Conservation (phyloP, 2,113 vertebrate genomes). For the Oreochromis aureus region DNA sequence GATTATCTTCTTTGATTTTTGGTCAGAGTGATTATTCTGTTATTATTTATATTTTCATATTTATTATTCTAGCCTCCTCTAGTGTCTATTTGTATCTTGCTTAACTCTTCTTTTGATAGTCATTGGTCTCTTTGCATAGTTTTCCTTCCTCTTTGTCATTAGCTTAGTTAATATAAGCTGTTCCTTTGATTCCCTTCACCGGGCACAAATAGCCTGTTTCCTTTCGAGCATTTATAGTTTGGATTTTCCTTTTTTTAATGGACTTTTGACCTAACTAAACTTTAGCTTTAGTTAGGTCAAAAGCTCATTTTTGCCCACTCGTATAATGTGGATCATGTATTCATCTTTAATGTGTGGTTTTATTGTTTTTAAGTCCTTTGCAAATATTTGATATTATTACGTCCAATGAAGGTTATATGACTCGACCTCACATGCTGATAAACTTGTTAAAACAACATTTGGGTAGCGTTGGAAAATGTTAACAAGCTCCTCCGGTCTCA, state of each 20-base stretch:
- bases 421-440: not conserved
- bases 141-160: not conserved
- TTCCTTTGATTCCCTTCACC: not conserved
- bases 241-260: not conserved
- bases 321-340: accelerated
- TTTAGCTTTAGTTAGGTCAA: not conserved
- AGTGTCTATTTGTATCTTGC: not conserved
- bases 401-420: not conserved
- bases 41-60: not conserved
- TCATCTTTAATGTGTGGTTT: not conserved
- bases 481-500: not conserved
- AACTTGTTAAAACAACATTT: not conserved
- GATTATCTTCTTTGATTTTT: not conserved
- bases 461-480: not conserved
- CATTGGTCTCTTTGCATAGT: not conserved
- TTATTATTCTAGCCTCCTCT: not conserved
- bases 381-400: accelerated
- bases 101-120: not conserved
- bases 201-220: accelerated
- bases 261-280: not conserved
- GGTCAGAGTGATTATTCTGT: not conserved
- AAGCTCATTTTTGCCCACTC: accelerated
- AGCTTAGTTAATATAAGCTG: not conserved
- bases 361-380: not conserved
- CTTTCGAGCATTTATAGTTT: accelerated